A percentile compares a stretch with the other conserved stretches of the same genome.
Conservation (phyloP, 2,113 vertebrate species). For the Cricetomys ansorgei region DNA sequence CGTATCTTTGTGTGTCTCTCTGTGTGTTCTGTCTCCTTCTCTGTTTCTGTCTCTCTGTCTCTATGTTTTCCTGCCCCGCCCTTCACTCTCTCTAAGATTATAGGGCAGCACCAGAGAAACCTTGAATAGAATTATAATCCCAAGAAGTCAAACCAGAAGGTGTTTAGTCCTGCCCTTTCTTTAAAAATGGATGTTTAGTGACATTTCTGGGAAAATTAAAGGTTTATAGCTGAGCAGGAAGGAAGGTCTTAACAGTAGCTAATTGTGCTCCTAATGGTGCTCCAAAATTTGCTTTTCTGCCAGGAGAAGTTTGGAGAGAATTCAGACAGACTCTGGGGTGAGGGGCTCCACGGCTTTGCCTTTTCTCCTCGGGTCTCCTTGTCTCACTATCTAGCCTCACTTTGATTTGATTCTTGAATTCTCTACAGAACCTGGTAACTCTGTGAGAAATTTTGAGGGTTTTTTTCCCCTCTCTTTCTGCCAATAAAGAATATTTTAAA, state of each 20-base stretch:
- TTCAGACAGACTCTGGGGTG: background rate
- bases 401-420: slow-evolving; percentile 41
- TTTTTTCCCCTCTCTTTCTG: background rate
- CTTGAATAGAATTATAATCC: background rate
- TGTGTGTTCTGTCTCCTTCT: no score
- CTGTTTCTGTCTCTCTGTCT: no score
- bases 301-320: background rate
- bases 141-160: background rate
- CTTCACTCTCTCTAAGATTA: no score
- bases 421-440: background rate
- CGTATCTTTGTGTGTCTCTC: no score
- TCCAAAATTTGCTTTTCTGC: background rate
- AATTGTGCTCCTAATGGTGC: no score
- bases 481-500: background rate
- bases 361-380: background rate
- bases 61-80: no score
- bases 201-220: background rate
- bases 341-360: background rate
- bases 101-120: background rate
- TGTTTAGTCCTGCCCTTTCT: background rate
- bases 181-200: background rate
- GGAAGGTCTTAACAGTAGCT: background rate
- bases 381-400: background rate
- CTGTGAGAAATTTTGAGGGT: background rate
- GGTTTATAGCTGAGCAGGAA: background rate